Evolutionary conservation across 1,140 invertebrate species (phyloP), one percentile per base, ranked within the genome.

Genomic region (Maniola jurtina): DNA sequence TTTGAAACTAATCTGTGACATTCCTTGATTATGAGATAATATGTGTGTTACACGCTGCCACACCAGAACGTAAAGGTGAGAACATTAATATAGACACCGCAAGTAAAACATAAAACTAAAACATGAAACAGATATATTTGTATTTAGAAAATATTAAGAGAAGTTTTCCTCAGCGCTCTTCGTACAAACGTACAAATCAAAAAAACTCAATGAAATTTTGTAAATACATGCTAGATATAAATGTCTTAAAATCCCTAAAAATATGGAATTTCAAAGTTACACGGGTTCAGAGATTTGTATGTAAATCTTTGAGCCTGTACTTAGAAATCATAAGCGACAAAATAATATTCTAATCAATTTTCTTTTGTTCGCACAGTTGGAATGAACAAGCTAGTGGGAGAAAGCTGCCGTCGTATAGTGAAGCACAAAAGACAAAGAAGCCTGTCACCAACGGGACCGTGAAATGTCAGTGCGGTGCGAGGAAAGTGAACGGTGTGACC

Each of bases 351-450:
- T 50, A 25, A 25, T 25, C 1, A 25, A 25, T 25, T 15, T 33
- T 15, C 54, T 61, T 55, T 68, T 55, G 65, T 70, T 36, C 77
- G 61, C 55, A 58, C 86, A 90, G 88, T 89, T 90, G 88, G 88
- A 90, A 90, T 90, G 88, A 90, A 81, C 88, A 90, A 81, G 76
- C 83, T 74, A 84, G 80, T 80, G 86, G 76, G 64, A 80, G 84
- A 80, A 89, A 90, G 84, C 86, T 90, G 87, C 84, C 86, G 80
- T 82, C 79, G 66, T 87, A 88, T 64, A 90, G 81, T 86, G 88
- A 90, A 86, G 87, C 88, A 90, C 88, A 90, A 90, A 90, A 90
- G 81, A 86, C 86, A 80, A 90, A 84, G 71, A 84, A 86, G 77
- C 80, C 83, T 81, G 77, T 84, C 54, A 79, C 79, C 72, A 89